Conservation (phyloP, 1,140 invertebrate genomes). For the Drosophila pandora region DNA sequence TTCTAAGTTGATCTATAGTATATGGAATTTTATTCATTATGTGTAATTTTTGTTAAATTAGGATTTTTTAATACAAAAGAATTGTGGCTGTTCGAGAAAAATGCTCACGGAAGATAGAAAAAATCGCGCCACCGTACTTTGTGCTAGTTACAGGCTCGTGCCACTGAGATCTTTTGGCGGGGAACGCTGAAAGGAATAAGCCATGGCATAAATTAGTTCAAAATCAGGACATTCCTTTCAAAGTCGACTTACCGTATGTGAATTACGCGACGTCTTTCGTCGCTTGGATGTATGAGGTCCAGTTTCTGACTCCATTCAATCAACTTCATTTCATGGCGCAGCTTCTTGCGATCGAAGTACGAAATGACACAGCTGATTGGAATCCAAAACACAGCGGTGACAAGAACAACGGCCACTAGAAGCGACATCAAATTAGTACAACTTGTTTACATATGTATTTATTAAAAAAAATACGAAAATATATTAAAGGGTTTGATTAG, state of each 20-base stretch:
- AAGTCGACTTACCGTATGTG: constrained; percentile 84
- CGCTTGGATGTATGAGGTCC: constrained; percentile 87
- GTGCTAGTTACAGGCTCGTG: constrained; percentile 71
- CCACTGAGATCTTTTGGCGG: constrained; percentile 83
- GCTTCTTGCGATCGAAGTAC: constrained; percentile 90
- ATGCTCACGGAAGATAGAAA: constrained; percentile 69
- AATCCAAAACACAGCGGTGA: constrained; percentile 96
- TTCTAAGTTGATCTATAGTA: background rate
- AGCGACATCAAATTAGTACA: background rate
- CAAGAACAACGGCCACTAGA: constrained; percentile 90
- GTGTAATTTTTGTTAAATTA: constrained; percentile 51
- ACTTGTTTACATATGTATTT: background rate
- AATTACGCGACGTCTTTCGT: constrained; percentile 86
- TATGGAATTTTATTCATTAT: constrained; percentile 74
- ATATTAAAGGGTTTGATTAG: too few species aligned
- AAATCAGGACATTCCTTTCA: background rate
- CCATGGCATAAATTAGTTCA: background rate
- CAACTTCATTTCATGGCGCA: constrained; percentile 85
- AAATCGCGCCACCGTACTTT: constrained; percentile 40
- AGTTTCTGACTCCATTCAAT: constrained; percentile 86
- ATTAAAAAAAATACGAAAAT: too few species aligned
- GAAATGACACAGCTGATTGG: constrained; percentile 93
- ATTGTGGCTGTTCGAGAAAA: constrained; percentile 73
- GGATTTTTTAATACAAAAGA: constrained; percentile 65
- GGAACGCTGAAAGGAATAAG: constrained; percentile 71